phyloP scores from a whole-genome alignment of 2,113 vertebrate genomes.

The Takifugu bimaculatus region DNA sequence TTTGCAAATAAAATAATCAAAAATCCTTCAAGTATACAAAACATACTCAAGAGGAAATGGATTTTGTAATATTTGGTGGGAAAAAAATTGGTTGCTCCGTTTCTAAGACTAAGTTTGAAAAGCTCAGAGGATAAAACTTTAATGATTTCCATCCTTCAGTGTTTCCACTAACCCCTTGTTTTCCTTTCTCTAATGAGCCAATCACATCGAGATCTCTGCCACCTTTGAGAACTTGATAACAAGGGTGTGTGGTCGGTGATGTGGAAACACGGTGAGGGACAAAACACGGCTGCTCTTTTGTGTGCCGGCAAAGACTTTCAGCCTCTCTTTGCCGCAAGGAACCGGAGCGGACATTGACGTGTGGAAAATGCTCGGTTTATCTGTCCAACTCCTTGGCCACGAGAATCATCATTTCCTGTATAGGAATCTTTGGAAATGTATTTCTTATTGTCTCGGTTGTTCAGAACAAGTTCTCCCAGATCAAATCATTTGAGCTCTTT shows the following conservation, averaged over 20 bases:
- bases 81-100: slow-evolving; percentile 33
- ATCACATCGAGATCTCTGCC: slow-evolving; percentile 39
- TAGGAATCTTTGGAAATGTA: slow-evolving; percentile 66
- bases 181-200: slow-evolving; percentile 58
- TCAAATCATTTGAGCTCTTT: slow-evolving; percentile 73
- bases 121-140: slow-evolving; percentile 73
- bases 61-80: neutral
- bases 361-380: slow-evolving; percentile 29
- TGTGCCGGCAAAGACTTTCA: neutral
- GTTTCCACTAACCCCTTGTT: slow-evolving; percentile 52
- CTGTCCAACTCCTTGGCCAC: slow-evolving; percentile 31
- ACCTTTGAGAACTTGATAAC: slow-evolving; percentile 49
- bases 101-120: slow-evolving; percentile 59
- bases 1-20: too few species aligned
- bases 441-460: slow-evolving; percentile 57
- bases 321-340: neutral
- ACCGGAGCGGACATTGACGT: neutral
- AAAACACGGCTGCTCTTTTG: neutral
- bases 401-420: slow-evolving; percentile 48
- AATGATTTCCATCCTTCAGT: slow-evolving; percentile 60
- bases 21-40: too few species aligned
- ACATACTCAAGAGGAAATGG: too few species aligned
- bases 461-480: slow-evolving; percentile 17
- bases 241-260: slow-evolving; percentile 33
- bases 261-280: slow-evolving; percentile 25